phyloP scores from a whole-genome alignment of 2,888 invertebrate genomes.

The Margaritifera margaritifera region DNA sequence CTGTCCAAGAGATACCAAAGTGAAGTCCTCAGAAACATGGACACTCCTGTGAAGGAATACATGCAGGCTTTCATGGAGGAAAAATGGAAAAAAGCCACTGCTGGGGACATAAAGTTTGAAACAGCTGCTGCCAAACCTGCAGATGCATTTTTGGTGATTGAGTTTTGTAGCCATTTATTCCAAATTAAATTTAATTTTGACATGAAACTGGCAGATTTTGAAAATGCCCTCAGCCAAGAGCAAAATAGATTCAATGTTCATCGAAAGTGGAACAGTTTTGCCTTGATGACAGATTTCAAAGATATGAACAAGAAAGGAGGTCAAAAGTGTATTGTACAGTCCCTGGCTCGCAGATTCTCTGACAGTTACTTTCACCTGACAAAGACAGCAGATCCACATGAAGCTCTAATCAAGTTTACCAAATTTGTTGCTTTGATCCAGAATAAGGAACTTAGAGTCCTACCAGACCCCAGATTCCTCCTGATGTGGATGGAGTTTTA shows the following conservation, averaged over 20 bases:
- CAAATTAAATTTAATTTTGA: constrained; percentile 15
- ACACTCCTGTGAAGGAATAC: constrained; percentile 4
- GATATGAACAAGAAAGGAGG: neutral
- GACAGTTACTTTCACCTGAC: constrained; percentile 20
- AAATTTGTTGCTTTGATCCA: constrained; percentile 34
- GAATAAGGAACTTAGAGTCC: constrained; percentile 9
- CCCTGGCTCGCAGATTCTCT: constrained; percentile 18
- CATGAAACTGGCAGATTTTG: constrained; percentile 2
- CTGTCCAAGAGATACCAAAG: constrained; percentile 16
- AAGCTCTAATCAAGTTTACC: constrained; percentile 40
- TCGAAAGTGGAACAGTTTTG: constrained; percentile 4
- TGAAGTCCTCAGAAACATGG: constrained; percentile 9
- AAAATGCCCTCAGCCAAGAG: constrained; percentile 4
- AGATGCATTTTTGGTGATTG: constrained; percentile 17
- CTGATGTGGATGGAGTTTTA: constrained; percentile 45
- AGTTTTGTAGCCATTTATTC: constrained; percentile 28
- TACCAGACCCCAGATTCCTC: constrained; percentile 33
- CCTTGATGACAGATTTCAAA: constrained; percentile 10
- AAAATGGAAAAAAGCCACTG: constrained; percentile 11
- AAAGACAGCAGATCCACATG: constrained; percentile 22
- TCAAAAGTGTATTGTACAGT: constrained; percentile 9
- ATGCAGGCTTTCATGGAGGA: constrained; percentile 17
- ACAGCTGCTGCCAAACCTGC: constrained; percentile 16
- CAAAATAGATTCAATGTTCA: constrained; percentile 2
- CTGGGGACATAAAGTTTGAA: constrained; percentile 6